phyloP scores from a whole-genome alignment of 2,113 vertebrate genomes.

The Zosterops lateralis region DNA sequence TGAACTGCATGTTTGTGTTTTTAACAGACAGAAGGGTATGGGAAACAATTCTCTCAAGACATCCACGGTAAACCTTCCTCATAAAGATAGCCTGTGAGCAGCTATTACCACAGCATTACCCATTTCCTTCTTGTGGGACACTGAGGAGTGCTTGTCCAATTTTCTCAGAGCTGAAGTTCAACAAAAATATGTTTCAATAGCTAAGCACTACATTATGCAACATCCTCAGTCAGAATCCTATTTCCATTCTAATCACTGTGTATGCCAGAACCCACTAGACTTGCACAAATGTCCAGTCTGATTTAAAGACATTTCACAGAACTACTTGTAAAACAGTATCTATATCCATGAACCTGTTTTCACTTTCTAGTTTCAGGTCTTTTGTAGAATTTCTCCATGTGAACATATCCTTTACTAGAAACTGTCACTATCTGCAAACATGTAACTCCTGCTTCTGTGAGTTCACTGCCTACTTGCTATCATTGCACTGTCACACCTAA shows the following conservation, averaged over 20 bases:
- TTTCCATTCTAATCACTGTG: neutral
- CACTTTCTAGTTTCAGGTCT: neutral
- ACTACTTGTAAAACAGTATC: neutral
- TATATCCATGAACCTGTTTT: neutral
- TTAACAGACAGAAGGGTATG: neutral
- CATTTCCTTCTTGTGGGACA: neutral
- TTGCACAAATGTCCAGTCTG: neutral
- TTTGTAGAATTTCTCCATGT: neutral
- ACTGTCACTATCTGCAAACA: constrained; percentile 32
- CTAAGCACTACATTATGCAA: neutral
- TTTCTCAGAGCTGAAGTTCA: neutral
- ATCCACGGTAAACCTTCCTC: neutral
- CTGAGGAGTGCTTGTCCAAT: neutral
- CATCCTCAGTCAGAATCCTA: neutral
- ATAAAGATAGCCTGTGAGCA: neutral
- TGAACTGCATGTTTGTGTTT: neutral
- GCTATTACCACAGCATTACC: neutral
- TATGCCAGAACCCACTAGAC: neutral
- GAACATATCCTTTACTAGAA: neutral
- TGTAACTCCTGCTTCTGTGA: neutral
- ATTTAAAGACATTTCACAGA: neutral
- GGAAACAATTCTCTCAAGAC: neutral
- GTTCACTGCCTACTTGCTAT: constrained; percentile 20
- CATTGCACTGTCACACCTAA: constrained; percentile 16
- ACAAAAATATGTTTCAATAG: neutral